Evolutionary conservation across 2,888 invertebrate species (phyloP), one percentile per base, ranked within the genome.

Genomic region (Thera britannica): DNA sequence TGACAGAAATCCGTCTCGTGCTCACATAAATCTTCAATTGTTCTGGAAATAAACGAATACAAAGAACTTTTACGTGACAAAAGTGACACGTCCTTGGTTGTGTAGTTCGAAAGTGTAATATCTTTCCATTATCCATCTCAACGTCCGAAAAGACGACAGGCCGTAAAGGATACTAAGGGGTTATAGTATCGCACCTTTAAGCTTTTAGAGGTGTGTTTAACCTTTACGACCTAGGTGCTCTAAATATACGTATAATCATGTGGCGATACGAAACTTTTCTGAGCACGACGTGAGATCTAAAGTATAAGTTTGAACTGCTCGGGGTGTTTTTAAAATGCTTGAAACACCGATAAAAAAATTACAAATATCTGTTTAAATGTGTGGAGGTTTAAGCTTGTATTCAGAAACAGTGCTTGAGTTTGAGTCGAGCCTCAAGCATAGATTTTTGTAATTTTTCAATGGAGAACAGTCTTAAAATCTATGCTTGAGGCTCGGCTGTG

Each of bases 41-140:
- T 81, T 82, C 80, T 80, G 79, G 83, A 84, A 87, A 86, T 87
- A 86, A 84, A 85, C 81, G 82, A 83, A 85, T 86, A 87, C 86
- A 87, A 84, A 85, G 83, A 82, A 82, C 70, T 79, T 38, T 83
- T 83, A 83, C 79, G 83, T 82, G 83, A 77, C 76, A 69, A 77
- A 65, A 72, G 72, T 70, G 72, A 75, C 75, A 77, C 75, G 75
- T 73, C 71, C 73, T 62, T 73, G 70, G 75, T 23, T 51, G 23
- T 5, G 54, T 55, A 57, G 59, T 56, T 65, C 49, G 61, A 52
- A 66, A 57, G 61, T 52, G 66, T 62, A 62, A 61, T 66, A 66
- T 62, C 46, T 62, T 58, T 66, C 61, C 58, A 66, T 66, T 66
- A 62, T 58, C 44, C 57, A n/a, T 58, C 66, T 57, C 44, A 62